phyloP scores from a whole-genome alignment of 2,888 invertebrate genomes.

The Pegoplata infirma region DNA sequence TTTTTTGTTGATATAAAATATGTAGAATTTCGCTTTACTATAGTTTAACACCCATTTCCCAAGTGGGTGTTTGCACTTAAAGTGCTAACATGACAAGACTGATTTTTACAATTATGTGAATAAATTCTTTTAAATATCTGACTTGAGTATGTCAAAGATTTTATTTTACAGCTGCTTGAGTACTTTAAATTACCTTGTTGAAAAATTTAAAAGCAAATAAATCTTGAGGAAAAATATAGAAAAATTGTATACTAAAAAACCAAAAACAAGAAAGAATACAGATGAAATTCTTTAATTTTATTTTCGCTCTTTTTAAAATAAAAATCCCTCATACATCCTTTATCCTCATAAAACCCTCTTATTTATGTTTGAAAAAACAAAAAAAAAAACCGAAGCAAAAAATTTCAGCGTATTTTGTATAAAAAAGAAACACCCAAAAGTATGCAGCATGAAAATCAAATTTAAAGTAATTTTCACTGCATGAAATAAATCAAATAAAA shows the following conservation, averaged over 20 bases:
- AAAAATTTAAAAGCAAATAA: constrained; percentile 27
- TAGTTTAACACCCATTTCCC: too few relatives aligned
- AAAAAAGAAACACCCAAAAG: constrained; percentile 44
- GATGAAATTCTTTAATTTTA: constrained; percentile 18
- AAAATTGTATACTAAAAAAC: not conserved
- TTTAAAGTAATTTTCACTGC: constrained; percentile 60
- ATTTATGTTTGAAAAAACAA: not conserved
- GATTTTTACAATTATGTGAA: too few relatives aligned
- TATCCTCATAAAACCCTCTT: not conserved
- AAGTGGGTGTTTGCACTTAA: too few relatives aligned
- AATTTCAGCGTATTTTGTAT: not conserved
- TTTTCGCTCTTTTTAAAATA: constrained; percentile 5
- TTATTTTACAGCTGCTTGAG: constrained; percentile 9
- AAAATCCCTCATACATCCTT: not conserved
- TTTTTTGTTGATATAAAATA: too few relatives aligned
- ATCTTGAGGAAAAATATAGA: constrained; percentile 12
- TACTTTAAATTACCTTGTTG: constrained; percentile 48
- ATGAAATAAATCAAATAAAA: constrained; percentile 58
- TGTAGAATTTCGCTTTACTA: too few relatives aligned
- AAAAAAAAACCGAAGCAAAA: not conserved
- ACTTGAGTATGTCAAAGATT: not conserved
- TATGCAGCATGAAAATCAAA: constrained; percentile 60
- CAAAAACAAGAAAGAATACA: not conserved
- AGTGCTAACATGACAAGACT: too few relatives aligned
- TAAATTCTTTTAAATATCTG: not conserved